These are phyloP conservation scores for Yponomeuta sedellus DNA, from an alignment of 2,888 invertebrate genomes.

Conservation along the genomic window DNA sequence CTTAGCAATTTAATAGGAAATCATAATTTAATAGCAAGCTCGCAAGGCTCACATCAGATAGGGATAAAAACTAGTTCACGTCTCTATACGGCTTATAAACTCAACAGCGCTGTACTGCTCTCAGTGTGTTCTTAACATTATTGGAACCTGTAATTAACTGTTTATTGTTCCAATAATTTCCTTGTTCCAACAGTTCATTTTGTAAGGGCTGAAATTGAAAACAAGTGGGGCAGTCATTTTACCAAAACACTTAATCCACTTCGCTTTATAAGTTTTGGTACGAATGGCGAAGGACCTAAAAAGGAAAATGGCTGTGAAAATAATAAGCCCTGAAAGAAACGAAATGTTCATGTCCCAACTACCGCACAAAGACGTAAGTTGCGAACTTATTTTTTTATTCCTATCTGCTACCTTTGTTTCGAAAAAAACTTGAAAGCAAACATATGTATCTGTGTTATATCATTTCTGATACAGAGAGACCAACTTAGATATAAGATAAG, in stretches of 20 bases:
- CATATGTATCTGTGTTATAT: too few species aligned
- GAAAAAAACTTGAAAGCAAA: too few species aligned
- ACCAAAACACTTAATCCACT: too few species aligned
- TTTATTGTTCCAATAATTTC: neutral
- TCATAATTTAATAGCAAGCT: too few species aligned
- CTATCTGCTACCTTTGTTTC: neutral
- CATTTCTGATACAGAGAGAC: too few species aligned
- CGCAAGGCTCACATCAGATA: too few species aligned
- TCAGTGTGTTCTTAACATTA: neutral
- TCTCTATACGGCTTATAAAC: neutral
- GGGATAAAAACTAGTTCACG: too few species aligned
- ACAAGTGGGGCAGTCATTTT: neutral
- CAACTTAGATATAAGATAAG: too few species aligned
- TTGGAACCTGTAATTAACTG: neutral
- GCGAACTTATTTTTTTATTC: neutral
- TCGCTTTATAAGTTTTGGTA: neutral
- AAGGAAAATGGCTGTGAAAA: neutral
- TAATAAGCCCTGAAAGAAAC: neutral
- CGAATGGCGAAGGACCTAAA: neutral
- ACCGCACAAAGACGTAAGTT: constrained; percentile 3
- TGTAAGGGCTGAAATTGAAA: neutral
- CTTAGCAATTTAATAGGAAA: too few species aligned
- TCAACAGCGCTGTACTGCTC: neutral
- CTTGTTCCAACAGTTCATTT: neutral
- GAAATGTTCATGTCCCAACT: neutral